Conservation (phyloP, 2,113 vertebrate species). For the Bos taurus region DNA sequence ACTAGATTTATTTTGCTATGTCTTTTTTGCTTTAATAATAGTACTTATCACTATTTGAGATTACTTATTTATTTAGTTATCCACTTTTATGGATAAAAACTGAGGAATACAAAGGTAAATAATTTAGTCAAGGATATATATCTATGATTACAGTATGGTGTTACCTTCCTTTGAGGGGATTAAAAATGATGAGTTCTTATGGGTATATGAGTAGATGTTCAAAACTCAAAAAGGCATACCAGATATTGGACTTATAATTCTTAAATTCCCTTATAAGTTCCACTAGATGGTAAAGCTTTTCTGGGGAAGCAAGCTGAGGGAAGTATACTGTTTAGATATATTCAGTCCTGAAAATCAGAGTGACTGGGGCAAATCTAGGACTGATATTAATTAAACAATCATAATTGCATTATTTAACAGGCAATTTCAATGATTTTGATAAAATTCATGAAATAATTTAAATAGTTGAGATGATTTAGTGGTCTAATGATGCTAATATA, state of each 20-base stretch:
- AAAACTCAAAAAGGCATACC: not conserved
- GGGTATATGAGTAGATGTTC: not conserved
- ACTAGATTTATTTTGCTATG: not conserved
- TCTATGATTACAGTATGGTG: not conserved
- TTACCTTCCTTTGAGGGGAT: not conserved
- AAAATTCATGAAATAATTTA: constrained; percentile 6
- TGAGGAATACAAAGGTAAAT: not conserved
- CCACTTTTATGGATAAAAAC: not conserved
- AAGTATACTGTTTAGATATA: not conserved
- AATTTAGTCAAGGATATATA: not conserved
- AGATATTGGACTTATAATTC: not conserved
- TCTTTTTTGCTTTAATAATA: not conserved
- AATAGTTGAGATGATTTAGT: not conserved
- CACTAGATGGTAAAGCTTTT: not conserved
- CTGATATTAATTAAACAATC: not conserved
- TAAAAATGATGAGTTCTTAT: not conserved
- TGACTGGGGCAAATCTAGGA: not conserved
- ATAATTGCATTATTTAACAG: not conserved
- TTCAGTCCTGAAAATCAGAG: not conserved
- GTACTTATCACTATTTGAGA: not conserved
- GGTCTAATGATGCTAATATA: not conserved
- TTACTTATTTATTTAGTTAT: not conserved
- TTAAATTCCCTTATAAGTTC: not conserved
- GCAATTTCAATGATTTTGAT: not conserved
- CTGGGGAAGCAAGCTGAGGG: not conserved